Conservation (phyloP, 1,140 invertebrate species). For the Armadillidium nasatum region DNA sequence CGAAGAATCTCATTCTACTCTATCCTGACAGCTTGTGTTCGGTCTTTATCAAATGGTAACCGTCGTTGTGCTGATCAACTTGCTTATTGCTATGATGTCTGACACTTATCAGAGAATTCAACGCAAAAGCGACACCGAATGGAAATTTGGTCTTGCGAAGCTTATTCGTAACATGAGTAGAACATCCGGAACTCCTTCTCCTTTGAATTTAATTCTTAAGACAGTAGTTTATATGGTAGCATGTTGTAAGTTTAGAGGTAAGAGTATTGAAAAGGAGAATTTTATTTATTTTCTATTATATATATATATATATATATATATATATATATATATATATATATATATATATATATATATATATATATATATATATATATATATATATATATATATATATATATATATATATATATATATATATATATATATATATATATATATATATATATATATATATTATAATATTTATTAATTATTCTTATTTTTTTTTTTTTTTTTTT, state of each 20-base stretch:
- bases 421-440: no score
- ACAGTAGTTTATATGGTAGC: conserved; percentile 67
- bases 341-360: background rate
- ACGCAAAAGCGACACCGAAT: conserved; percentile 99
- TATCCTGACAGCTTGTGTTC: conserved; percentile 60
- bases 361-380: conserved; percentile 11
- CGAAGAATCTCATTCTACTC: no score
- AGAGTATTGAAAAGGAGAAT: background rate
- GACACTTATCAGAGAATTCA: conserved; percentile 97
- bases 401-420: no score
- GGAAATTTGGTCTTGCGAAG: conserved; percentile 99
- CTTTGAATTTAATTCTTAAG: conserved; percentile 91
- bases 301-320: no score
- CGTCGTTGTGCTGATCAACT: conserved; percentile 94
- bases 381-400: no score
- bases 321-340: no score
- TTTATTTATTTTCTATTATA: background rate
- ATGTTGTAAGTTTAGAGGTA: conserved; percentile 44
- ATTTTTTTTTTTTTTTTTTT: no score
- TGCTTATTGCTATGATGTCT: conserved; percentile 99
- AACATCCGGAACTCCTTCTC: conserved; percentile 92
- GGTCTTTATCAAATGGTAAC: conserved; percentile 96
- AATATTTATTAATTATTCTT: no score
- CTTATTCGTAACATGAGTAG: conserved; percentile 98
- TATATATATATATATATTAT: no score